Base-by-base conservation (phyloP, 2,888 invertebrate genomes). In the Epinotia bilunana region DNA sequence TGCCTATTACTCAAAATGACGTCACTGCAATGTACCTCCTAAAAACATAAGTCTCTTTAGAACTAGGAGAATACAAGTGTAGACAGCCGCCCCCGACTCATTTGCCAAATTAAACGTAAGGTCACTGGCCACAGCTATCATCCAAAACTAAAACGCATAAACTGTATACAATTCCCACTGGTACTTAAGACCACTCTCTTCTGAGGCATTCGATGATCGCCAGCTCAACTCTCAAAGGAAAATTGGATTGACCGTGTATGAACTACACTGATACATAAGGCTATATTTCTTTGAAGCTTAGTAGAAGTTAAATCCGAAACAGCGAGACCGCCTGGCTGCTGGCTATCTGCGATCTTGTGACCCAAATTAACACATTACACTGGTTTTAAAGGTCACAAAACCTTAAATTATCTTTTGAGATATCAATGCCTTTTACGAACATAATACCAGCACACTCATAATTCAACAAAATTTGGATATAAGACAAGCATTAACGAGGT, bases 31-130 rank as follows among this genome's bases (percentile, higher is more conserved):
- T 33, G 33, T n/a, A 33, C n/a, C 9, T 33, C 9, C 16, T 33
- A 33, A 9, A n/a, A 7, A 33, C 61, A 33, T 61, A 61, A 13
- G 61, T 16, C 33, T n/a, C 33, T 61, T 33, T n/a, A 33, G 1
- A 16, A n/a, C 33, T n/a, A n/a, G 53, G 33, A n/a, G 33, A 61
- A 6, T 16, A 16, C 6, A 61, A 64, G 64, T 64, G 63, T 28
- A n/a, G 23, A 23, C 61, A 58, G 72, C 64, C 72, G 28, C 72
- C 46, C 72, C 72, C 72, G 55, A 64, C 46, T 72, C 64, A 46
- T 72, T 72, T 72, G 72, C 72, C 72, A 43, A 72, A 72, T 72
- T 72, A 72, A 72, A 43, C 23, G 20, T 64, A 58, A 64, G 72
- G 72, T 64, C 72, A 72, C 63, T 64, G 72, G 72, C 64, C 64